Percentiles rank a stretch among this genome's conserved stretches.
Conservation (phyloP, 2,888 invertebrate genomes). For the Drosophila leonis region DNA sequence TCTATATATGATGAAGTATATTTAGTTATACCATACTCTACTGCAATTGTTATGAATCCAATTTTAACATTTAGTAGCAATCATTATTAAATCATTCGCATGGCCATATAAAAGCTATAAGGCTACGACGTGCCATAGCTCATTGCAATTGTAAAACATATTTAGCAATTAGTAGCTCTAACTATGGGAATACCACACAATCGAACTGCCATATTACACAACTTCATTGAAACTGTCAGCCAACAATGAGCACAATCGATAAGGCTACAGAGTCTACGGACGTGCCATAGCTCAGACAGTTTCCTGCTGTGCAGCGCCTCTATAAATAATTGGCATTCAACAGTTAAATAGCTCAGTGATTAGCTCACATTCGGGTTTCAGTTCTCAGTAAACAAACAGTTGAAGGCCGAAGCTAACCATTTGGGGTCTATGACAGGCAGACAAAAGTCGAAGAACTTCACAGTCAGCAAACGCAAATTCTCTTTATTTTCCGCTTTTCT, state of each 20-base stretch:
- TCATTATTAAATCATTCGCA: no score
- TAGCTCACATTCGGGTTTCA: not conserved
- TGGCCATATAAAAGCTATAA: no score
- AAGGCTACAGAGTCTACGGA: not conserved
- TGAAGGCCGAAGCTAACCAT: not conserved
- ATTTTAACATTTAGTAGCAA: no score
- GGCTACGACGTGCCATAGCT: no score
- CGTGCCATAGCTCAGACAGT: not conserved
- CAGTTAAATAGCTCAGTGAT: constrained; percentile 17
- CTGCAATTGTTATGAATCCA: no score
- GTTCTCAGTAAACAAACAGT: constrained; percentile 16
- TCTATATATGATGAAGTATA: no score
- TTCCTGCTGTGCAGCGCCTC: not conserved
- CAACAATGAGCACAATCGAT: not conserved
- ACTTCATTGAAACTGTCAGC: not conserved
- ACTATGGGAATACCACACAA: not conserved
- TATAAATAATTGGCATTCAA: not conserved
- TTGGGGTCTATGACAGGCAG: not conserved
- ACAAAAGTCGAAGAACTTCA: constrained; percentile 20
- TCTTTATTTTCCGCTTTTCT: constrained; percentile 3
- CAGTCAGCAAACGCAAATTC: constrained; percentile 16
- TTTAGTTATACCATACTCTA: no score
- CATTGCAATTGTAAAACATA: not conserved
- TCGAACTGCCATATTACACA: not conserved
- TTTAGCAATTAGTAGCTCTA: not conserved